Evolutionary conservation across 2,797 vertebrate genomes (phyloP).

Genomic region (Cetoscarus ocellatus): DNA sequence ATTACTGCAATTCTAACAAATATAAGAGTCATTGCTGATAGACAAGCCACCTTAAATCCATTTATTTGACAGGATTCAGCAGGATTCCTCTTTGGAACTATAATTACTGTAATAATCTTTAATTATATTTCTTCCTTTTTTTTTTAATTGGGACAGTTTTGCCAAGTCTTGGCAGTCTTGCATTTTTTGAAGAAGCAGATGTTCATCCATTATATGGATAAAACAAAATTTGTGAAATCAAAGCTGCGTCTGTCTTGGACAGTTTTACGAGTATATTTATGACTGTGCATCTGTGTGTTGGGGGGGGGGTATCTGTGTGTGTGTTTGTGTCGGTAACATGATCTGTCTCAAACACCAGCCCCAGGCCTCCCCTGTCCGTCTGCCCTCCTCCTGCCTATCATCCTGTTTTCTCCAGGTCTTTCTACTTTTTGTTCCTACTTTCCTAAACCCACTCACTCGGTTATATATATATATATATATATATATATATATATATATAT

Average conservation of each 20-base stretch:
- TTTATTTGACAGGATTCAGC: constrained; percentile 13
- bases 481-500: constrained; percentile 15
- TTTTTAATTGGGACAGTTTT: not conserved
- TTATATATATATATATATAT: not conserved
- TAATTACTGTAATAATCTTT: not conserved
- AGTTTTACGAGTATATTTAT: constrained; percentile 55
- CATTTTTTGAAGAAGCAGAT: constrained; percentile 8
- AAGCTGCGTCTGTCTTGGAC: constrained; percentile 37
- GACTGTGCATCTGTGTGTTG: constrained; percentile 55
- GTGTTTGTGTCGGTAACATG: constrained; percentile 59
- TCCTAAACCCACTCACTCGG: not conserved
- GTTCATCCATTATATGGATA: constrained; percentile 12
- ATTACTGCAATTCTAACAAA: too few relatives aligned
- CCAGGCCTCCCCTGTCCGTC: constrained; percentile 66
- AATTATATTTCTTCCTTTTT: not conserved
- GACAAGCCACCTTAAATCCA: too few relatives aligned
- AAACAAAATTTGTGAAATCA: constrained; percentile 18
- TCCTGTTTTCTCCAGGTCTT: constrained; percentile 35
- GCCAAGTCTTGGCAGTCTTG: not conserved
- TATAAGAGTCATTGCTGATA: too few relatives aligned
- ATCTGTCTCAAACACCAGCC: constrained; percentile 64
- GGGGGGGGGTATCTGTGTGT: constrained; percentile 48
- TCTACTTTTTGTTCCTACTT: constrained; percentile 29
- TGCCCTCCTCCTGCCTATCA: constrained; percentile 48
- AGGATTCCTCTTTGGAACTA: not conserved